These are phyloP conservation scores for Pyrochroa serraticornis DNA, from an alignment of 2,888 invertebrate genomes.

Conservation along the genomic window DNA sequence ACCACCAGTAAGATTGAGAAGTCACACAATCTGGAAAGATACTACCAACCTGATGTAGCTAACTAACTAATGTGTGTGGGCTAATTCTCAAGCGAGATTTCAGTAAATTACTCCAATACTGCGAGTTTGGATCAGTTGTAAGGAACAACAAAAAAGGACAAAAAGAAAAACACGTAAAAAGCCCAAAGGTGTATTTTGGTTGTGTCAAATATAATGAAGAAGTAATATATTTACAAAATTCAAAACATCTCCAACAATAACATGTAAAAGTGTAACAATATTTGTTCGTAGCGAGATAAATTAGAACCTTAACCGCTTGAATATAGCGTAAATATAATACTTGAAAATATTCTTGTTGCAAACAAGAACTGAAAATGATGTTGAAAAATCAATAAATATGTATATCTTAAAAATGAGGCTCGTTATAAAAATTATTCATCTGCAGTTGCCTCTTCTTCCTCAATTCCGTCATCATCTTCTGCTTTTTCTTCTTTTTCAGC, in stretches of 20 bases:
- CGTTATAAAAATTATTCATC: conserved; percentile 28
- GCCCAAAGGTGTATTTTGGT: background rate
- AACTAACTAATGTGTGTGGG: too few relatives aligned
- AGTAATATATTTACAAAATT: conserved; percentile 27
- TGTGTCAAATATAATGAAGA: conserved; percentile 10
- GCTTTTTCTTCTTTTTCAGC: conserved; percentile 33
- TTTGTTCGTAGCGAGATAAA: conserved; percentile 12
- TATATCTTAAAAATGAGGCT: conserved; percentile 5
- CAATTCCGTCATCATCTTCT: conserved; percentile 32
- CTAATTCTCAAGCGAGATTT: too few relatives aligned
- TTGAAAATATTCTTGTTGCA: conserved; percentile 9
- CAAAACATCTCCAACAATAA: conserved; percentile 11
- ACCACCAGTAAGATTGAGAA: too few relatives aligned
- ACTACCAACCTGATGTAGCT: too few relatives aligned
- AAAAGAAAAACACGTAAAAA: background rate
- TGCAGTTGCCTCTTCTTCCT: conserved; percentile 35
- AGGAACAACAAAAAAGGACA: too few relatives aligned
- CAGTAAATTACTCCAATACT: too few relatives aligned
- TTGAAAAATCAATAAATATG: conserved; percentile 15
- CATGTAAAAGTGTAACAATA: conserved; percentile 23
- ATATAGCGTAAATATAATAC: conserved; percentile 27
- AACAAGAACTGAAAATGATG: conserved; percentile 1
- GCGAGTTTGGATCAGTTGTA: too few relatives aligned
- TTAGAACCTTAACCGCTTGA: conserved; percentile 26
- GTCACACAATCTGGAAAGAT: too few relatives aligned